Percentiles rank a stretch among this genome's conserved stretches.
These are phyloP conservation scores for Diorhabda elongata DNA, from an alignment of 1,140 invertebrate genomes.

Conservation along the genomic window DNA sequence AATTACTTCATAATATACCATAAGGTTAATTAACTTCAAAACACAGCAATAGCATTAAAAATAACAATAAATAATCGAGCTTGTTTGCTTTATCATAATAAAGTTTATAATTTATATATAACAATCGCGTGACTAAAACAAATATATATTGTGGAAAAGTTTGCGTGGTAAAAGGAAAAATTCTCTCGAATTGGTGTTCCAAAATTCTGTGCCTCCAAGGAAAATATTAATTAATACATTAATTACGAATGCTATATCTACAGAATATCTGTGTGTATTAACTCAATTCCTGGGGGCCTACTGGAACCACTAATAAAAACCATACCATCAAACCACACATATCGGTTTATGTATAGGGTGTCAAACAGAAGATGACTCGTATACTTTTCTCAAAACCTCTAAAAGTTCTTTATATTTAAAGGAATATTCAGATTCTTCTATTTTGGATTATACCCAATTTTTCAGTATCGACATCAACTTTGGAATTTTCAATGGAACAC, in stretches of 20 bases:
- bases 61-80: background rate
- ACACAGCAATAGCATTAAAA: background rate
- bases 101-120: background rate
- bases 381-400: background rate
- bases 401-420: too few species aligned
- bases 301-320: constrained; percentile 6
- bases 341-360: background rate
- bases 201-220: background rate
- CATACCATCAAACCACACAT: background rate
- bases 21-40: constrained; percentile 1
- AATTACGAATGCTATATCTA: background rate
- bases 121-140: background rate
- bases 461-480: too few species aligned
- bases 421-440: too few species aligned
- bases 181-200: background rate
- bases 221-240: constrained; percentile 5
- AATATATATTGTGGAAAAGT: background rate
- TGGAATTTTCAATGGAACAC: too few species aligned
- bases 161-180: background rate
- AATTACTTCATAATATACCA: background rate
- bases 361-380: too few species aligned
- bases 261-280: constrained; percentile 6
- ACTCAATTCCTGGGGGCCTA: background rate
- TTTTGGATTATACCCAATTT: too few species aligned
- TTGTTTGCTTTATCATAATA: constrained; percentile 1